phyloP scores from a whole-genome alignment of 2,888 invertebrate genomes.

The Synanthedon andrenaeformis region DNA sequence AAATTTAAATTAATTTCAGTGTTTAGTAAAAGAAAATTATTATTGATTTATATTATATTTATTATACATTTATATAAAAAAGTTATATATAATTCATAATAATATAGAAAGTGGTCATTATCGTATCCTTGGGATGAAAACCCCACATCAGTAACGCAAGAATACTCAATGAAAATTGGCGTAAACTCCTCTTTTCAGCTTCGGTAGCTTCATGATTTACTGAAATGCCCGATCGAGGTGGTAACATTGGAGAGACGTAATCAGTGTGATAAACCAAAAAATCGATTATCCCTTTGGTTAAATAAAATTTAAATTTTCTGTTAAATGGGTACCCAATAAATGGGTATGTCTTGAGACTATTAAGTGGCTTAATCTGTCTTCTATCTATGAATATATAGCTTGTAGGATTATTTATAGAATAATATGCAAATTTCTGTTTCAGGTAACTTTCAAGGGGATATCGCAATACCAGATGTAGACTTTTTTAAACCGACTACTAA shows the following conservation, averaged over 20 bases:
- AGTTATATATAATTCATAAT: no score
- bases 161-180: background rate
- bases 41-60: no score
- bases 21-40: no score
- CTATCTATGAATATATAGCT: no score
- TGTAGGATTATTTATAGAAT: no score
- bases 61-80: no score
- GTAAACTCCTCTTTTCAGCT: background rate
- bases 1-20: no score
- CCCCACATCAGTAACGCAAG: no score
- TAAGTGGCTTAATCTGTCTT: no score
- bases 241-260: background rate
- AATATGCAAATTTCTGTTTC: conserved; percentile 34
- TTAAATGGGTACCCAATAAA: background rate
- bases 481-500: conserved; percentile 38
- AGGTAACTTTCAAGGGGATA: conserved; percentile 88
- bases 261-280: background rate
- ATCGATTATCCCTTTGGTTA: background rate
- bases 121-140: no score
- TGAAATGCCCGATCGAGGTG: background rate
- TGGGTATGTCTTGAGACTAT: no score
- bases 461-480: conserved; percentile 78
- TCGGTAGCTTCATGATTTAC: background rate
- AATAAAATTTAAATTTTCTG: background rate
- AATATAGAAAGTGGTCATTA: no score